Evolutionary conservation across 1,140 invertebrate genomes (phyloP).

Genomic region (Drosophila sp.): DNA sequence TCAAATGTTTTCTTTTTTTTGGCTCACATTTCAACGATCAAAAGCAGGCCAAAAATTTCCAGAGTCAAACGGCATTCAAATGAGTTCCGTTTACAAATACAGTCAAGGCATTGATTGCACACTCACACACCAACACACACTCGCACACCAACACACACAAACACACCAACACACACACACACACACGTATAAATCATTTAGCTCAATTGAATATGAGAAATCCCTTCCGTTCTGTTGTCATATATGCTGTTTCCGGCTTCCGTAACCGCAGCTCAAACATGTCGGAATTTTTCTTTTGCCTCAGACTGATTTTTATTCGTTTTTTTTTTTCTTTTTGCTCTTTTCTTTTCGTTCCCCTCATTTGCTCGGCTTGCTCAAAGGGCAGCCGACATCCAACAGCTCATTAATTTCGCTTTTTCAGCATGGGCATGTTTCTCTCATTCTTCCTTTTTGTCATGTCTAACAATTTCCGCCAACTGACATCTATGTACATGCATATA

Average conservation of each 20-base stretch:
- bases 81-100: constrained; percentile 73
- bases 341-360: constrained; percentile 11
- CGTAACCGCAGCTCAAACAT: constrained; percentile 69
- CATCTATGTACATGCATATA: constrained; percentile 23
- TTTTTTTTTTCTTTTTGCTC: constrained; percentile 16
- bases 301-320: constrained; percentile 16
- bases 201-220: constrained; percentile 80
- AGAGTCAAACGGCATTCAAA: constrained; percentile 74
- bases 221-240: constrained; percentile 81
- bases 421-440: constrained; percentile 44
- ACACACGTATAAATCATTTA: constrained; percentile 69
- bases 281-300: constrained; percentile 41
- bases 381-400: constrained; percentile 49
- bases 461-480: constrained; percentile 52
- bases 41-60: constrained; percentile 49
- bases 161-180: constrained; percentile 14
- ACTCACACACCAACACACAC: constrained; percentile 18
- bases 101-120: constrained; percentile 56
- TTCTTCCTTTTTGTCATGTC: constrained; percentile 53
- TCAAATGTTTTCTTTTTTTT: constrained; percentile 6
- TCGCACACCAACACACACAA: no score
- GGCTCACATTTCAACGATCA: constrained; percentile 58
- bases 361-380: constrained; percentile 56
- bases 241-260: constrained; percentile 82
- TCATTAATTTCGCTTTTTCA: constrained; percentile 71